Evolutionary conservation across 2,797 vertebrate species (phyloP).

Genomic region (Pelodytes ibericus): DNA sequence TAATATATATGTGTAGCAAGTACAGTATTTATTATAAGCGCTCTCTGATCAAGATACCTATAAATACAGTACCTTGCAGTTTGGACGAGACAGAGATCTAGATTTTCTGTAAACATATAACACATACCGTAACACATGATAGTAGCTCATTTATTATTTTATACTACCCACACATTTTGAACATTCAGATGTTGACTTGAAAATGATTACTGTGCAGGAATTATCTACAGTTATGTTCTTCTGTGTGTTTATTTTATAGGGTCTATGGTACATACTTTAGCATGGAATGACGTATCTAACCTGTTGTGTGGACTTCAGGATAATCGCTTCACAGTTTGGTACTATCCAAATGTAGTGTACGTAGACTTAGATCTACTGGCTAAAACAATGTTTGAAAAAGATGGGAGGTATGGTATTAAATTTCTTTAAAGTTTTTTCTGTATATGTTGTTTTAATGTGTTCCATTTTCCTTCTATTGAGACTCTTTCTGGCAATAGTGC

Average conservation of each 20-base stretch:
- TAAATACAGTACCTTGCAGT: too few species aligned
- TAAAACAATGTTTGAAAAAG: conserved; percentile 85
- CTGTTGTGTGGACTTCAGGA: conserved; percentile 94
- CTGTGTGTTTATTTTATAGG: conserved; percentile 68
- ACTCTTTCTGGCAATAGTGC: not conserved
- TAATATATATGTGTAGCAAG: too few species aligned
- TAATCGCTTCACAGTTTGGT: conserved; percentile 87
- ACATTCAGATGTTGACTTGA: too few species aligned
- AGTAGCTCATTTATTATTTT: too few species aligned
- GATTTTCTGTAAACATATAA: too few species aligned
- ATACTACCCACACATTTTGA: too few species aligned
- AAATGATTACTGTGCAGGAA: too few species aligned
- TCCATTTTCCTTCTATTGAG: not conserved
- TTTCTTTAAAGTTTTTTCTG: not conserved
- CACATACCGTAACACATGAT: too few species aligned
- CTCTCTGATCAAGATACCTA: too few species aligned
- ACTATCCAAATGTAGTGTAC: conserved; percentile 86
- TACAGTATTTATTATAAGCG: too few species aligned
- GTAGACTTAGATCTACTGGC: conserved; percentile 90
- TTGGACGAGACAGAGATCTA: too few species aligned
- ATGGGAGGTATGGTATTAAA: conserved; percentile 81
- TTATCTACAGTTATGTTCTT: too few species aligned
- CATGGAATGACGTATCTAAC: conserved; percentile 90
- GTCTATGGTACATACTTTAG: conserved; percentile 90
- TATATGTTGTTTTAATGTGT: not conserved